Conservation (phyloP, 2,113 vertebrate genomes). For the Marcusenius ussheri region DNA sequence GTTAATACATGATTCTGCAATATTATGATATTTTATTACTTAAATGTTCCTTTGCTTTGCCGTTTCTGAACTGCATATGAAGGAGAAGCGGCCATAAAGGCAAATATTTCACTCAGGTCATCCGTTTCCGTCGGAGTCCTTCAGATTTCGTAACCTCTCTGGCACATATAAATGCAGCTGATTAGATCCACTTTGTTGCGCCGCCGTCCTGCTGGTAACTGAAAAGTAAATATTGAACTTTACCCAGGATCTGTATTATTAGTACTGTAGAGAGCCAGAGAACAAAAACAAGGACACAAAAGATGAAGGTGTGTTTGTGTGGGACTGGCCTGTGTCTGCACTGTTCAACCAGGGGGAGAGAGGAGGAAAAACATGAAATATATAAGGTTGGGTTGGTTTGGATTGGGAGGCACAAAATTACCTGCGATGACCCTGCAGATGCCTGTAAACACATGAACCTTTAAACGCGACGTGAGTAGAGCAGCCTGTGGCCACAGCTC, state of each 20-base stretch:
- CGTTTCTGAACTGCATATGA: not conserved
- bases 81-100: not conserved
- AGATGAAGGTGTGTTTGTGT: not conserved
- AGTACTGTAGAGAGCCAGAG: not conserved
- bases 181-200: conserved; percentile 19
- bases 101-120: not conserved
- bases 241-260: conserved; percentile 30
- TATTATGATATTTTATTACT: not conserved
- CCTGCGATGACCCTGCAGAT: not conserved
- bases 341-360: not conserved
- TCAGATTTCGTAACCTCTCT: conserved; percentile 25
- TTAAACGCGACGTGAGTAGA: not conserved
- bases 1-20: not conserved
- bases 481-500: too few species aligned
- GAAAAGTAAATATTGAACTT: conserved; percentile 57
- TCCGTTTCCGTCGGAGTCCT: not conserved
- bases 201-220: conserved; percentile 20
- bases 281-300: conserved; percentile 25
- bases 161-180: conserved; percentile 23
- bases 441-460: not conserved
- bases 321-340: not conserved
- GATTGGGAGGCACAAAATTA: not conserved
- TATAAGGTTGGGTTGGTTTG: not conserved
- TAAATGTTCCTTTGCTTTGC: not conserved
- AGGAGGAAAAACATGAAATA: not conserved